These are phyloP conservation scores for Lucinisca nassula DNA, from an alignment of 2,888 invertebrate genomes.

Conservation along the genomic window DNA sequence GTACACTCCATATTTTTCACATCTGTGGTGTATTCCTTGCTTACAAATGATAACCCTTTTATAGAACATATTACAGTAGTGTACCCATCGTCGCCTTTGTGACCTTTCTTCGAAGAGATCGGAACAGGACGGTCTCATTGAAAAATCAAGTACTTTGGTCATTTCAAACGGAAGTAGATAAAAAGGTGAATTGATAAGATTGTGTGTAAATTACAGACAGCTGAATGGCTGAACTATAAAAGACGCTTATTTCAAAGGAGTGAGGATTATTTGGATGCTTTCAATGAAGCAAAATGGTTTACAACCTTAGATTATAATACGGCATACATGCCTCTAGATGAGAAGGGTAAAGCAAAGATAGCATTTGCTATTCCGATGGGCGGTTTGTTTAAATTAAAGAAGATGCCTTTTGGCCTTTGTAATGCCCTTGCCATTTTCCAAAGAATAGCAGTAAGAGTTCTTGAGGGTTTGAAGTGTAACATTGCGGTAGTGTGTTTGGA, in stretches of 20 bases:
- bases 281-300: background rate
- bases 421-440: background rate
- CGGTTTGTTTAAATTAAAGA: background rate
- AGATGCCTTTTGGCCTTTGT: background rate
- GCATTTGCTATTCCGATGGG: background rate
- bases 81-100: too few relatives aligned
- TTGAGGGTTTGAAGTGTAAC: slow-evolving; percentile 15
- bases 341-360: background rate
- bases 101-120: too few relatives aligned
- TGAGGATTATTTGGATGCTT: background rate
- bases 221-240: background rate
- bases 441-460: slow-evolving; percentile 39
- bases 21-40: too few relatives aligned
- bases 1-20: too few relatives aligned
- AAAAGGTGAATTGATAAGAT: background rate
- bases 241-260: background rate
- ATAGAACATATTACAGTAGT: too few relatives aligned
- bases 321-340: background rate
- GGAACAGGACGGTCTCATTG: too few relatives aligned
- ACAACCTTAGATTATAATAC: background rate
- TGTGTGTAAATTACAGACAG: background rate
- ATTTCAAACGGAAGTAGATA: too few relatives aligned
- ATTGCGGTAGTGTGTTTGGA: background rate
- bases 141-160: too few relatives aligned
- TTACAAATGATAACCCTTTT: too few relatives aligned